These are phyloP conservation scores for Corythornis cristatus DNA, from an alignment of 2,113 vertebrate species.

Conservation along the genomic window DNA sequence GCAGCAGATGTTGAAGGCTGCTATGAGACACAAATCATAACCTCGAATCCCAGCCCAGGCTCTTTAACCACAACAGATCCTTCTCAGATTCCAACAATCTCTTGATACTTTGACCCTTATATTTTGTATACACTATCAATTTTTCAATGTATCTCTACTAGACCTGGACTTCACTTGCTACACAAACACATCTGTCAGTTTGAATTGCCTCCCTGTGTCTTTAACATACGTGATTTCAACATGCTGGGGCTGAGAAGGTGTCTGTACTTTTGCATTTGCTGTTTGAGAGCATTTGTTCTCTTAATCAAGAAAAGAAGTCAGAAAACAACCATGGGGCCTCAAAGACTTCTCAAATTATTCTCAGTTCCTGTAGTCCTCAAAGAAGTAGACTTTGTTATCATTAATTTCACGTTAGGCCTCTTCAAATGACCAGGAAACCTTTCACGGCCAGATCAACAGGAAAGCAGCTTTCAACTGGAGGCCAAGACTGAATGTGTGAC, in stretches of 20 bases:
- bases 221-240: not conserved
- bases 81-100: not conserved
- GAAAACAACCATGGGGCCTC: not conserved
- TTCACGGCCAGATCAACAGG: not conserved
- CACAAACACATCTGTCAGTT: not conserved
- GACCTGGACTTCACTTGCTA: not conserved
- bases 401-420: not conserved
- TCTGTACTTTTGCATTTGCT: not conserved
- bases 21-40: not conserved
- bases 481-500: not conserved
- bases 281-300: not conserved
- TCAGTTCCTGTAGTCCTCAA: not conserved
- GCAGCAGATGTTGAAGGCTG: not conserved
- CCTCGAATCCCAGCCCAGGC: not conserved
- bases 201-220: not conserved
- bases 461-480: constrained; percentile 4
- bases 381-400: not conserved
- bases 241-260: not conserved
- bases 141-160: not conserved
- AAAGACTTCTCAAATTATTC: not conserved
- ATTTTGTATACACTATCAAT: not conserved
- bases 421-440: not conserved
- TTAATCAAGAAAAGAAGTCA: not conserved
- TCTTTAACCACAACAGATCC: not conserved
- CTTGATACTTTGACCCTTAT: not conserved